Evolutionary conservation across 2,113 vertebrate genomes (phyloP).

Genomic region (Polyodon spathula): DNA sequence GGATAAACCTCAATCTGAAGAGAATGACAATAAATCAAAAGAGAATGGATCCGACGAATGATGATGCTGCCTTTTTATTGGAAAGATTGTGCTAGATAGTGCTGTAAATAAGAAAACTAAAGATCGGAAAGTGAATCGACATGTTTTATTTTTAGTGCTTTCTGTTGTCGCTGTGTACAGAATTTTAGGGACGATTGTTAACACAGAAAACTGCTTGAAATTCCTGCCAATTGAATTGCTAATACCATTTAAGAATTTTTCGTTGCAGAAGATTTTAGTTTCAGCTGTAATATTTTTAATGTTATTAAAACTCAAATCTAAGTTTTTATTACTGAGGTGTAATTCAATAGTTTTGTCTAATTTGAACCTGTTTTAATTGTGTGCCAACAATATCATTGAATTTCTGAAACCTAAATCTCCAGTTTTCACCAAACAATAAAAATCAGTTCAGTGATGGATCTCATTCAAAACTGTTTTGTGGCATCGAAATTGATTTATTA

Average conservation of each 20-base stretch:
- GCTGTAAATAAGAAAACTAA: conserved; percentile 67
- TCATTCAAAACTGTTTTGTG: too few relatives aligned
- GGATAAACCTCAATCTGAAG: conserved; percentile 59
- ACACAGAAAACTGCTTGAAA: conserved; percentile 53
- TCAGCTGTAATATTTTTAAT: conserved; percentile 56
- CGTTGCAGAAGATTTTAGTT: conserved; percentile 67
- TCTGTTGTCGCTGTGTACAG: conserved; percentile 57
- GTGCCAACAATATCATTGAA: too few relatives aligned
- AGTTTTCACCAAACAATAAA: too few relatives aligned
- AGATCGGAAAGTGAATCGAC: conserved; percentile 53
- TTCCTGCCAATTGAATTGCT: conserved; percentile 40
- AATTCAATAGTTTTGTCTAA: too few relatives aligned
- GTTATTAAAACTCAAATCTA: conserved; percentile 58
- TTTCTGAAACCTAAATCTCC: too few relatives aligned
- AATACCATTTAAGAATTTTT: conserved; percentile 60
- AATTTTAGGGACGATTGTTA: conserved; percentile 68
- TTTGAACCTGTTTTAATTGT: too few relatives aligned
- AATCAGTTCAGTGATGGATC: too few relatives aligned
- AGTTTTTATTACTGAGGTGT: conserved; percentile 4
- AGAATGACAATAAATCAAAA: conserved; percentile 70
- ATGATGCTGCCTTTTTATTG: conserved; percentile 22
- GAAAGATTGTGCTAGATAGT: conserved; percentile 58
- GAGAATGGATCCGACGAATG: conserved; percentile 71
- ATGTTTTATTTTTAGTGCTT: conserved; percentile 62
- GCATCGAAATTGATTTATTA: too few relatives aligned